phyloP scores from a whole-genome alignment of 2,113 vertebrate species.

The Acanthochromis polyacanthus region DNA sequence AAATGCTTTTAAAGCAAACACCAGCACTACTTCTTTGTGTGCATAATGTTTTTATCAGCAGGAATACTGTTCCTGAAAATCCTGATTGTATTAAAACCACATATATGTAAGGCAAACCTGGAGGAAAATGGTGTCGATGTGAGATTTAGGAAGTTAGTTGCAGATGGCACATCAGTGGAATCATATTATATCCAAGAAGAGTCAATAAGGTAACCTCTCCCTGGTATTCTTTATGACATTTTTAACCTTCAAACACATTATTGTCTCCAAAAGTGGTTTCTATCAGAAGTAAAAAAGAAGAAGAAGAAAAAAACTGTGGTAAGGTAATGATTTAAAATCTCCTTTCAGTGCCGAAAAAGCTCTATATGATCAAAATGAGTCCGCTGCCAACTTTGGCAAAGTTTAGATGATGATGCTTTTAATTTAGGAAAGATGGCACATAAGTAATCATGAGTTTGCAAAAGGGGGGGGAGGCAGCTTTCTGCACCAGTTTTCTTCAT shows the following conservation, averaged over 20 bases:
- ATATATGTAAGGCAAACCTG: constrained; percentile 62
- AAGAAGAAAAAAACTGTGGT: neutral
- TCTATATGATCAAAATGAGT: constrained; percentile 22
- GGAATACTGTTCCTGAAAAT: constrained; percentile 29
- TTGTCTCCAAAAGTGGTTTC: constrained; percentile 38
- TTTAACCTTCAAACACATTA: constrained; percentile 57
- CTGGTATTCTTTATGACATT: constrained; percentile 54
- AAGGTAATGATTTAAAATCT: constrained; percentile 41
- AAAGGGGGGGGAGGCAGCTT: constrained; percentile 4
- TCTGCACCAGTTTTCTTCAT: constrained; percentile 35
- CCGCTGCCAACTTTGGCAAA: constrained; percentile 22
- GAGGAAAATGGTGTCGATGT: constrained; percentile 47
- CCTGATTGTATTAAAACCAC: constrained; percentile 58
- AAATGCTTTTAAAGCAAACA: constrained; percentile 50
- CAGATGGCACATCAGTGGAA: constrained; percentile 59
- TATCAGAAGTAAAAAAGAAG: constrained; percentile 33
- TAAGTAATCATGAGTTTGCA: constrained; percentile 37
- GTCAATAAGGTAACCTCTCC: constrained; percentile 36
- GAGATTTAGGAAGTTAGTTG: constrained; percentile 55
- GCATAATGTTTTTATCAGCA: constrained; percentile 44
- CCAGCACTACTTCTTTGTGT: neutral
- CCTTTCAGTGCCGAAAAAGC: constrained; percentile 17
- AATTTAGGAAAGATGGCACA: constrained; percentile 19
- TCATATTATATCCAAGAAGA: constrained; percentile 55
- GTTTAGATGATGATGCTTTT: constrained; percentile 21